Conservation (phyloP, 2,888 invertebrate genomes). For the Notodonta dromedarius region DNA sequence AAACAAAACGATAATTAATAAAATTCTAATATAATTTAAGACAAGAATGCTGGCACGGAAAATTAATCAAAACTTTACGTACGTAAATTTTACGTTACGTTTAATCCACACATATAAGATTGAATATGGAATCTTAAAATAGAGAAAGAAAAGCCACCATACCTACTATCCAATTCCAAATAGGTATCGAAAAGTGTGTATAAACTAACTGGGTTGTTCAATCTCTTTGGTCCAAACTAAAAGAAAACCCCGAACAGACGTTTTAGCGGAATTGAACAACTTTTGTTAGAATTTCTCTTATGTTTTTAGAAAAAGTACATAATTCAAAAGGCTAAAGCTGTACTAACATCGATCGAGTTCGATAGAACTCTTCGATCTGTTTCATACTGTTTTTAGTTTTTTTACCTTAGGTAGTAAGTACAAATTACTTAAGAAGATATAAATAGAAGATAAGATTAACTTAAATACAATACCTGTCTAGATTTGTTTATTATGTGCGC, state of each 20-base stretch:
- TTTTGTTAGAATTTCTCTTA: constrained; percentile 8
- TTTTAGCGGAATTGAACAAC: background rate
- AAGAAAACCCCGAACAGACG: constrained; percentile 2
- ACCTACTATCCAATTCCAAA: background rate
- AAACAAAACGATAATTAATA: too few relatives aligned
- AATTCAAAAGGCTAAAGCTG: constrained; percentile 17
- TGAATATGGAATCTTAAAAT: background rate
- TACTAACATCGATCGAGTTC: constrained; percentile 11
- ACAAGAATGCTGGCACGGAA: background rate
- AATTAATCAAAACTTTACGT: background rate
- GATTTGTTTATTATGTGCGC: too few relatives aligned
- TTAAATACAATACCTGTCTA: too few relatives aligned
- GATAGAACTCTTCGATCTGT: constrained; percentile 15
- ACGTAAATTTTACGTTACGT: too few relatives aligned
- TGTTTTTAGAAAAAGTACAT: constrained; percentile 13
- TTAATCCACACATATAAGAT: too few relatives aligned
- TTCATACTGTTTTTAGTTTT: background rate
- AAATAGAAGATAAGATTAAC: too few relatives aligned
- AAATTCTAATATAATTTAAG: too few relatives aligned
- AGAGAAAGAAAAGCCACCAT: background rate
- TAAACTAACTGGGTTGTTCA: constrained; percentile 11
- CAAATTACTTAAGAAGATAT: too few relatives aligned
- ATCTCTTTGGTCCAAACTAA: constrained; percentile 5
- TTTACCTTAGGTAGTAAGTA: too few relatives aligned
- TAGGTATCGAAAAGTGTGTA: background rate